A percentile compares a stretch with the other conserved stretches of the same genome.
Evolutionary conservation across 2,797 vertebrate genomes (phyloP).

Genomic region (Alca torda): DNA sequence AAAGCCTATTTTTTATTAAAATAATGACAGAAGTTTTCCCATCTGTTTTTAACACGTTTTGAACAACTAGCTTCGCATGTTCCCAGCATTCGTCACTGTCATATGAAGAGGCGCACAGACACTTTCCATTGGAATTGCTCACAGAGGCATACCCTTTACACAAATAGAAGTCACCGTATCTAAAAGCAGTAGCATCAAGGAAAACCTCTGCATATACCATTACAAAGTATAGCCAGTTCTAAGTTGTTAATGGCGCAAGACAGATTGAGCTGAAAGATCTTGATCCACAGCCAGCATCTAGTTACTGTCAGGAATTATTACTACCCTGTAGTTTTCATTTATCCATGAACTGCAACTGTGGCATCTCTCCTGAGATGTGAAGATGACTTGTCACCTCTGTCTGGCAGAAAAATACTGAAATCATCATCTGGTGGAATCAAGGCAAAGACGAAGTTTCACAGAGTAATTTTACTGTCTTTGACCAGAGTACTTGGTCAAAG

Average conservation of each 20-base stretch:
- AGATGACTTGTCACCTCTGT: neutral
- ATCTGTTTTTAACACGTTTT: neutral
- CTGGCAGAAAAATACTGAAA: constrained; percentile 9
- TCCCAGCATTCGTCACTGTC: neutral
- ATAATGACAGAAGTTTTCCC: neutral
- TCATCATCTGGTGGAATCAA: neutral
- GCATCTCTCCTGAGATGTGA: neutral
- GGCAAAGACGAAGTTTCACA: neutral
- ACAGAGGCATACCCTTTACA: neutral
- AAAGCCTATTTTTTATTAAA: neutral
- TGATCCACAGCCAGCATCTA: neutral
- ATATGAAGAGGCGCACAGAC: neutral
- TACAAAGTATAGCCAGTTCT: neutral
- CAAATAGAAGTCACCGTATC: neutral
- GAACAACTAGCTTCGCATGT: neutral
- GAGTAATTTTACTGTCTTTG: constrained; percentile 30
- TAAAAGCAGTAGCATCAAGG: neutral
- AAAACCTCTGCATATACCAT: neutral
- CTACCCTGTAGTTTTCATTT: neutral
- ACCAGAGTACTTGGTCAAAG: constrained; percentile 30
- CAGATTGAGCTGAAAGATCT: neutral
- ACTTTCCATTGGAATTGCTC: neutral
- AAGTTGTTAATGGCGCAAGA: neutral
- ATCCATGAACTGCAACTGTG: neutral
- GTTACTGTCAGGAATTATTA: neutral